Base-by-base conservation (phyloP, 2,888 invertebrate genomes). In the Eupithecia abbreviata region DNA sequence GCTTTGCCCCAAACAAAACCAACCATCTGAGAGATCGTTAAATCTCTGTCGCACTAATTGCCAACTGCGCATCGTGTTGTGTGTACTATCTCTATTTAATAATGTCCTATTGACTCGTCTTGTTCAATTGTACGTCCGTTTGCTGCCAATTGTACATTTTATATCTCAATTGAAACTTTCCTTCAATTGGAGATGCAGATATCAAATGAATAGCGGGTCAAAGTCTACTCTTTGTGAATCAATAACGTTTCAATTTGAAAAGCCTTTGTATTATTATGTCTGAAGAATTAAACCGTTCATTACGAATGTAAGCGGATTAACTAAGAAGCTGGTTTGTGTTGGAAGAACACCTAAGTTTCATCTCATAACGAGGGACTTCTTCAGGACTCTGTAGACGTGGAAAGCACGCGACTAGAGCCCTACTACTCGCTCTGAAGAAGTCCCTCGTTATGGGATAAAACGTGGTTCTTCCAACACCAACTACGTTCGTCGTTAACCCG, bases 11-110 rank as follows among this genome's bases (percentile, higher is more conserved):
- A 67, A 58, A 73, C 47, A 58, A 72, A 75, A 72, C 10, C 62
- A 70, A 70, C 72, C 76, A 78, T 76, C 68, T 51, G 51, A 68
- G 49, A 43, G 41, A 69, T 42, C 73, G 65, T 45, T 78, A 10
- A 72, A 76, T 76, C 78, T 74, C 62, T 72, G 78, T 72, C 74
- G 42, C 68, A 45, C 51, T 70, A 72, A 70, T 79, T 82, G 82
- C 82, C 83, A 82, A 83, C 71, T 82, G 82, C 82, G 81, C 74
- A 71, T 79, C 68, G 30, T 73, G 2, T 68, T n/a, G 41, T 62
- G 71, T 69, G 77, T 77, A 12, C 47, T 10, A 66, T 42, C 12
- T 41, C 66, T 41, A 66, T 58, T 30, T 58, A 30, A 42, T 66
- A 66, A 6, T 42, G 41, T 42, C 3, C 42, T 66, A 58, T 10